These are phyloP conservation scores for Philopedon plagiatum DNA, from an alignment of 2,888 invertebrate species.

Conservation along the genomic window DNA sequence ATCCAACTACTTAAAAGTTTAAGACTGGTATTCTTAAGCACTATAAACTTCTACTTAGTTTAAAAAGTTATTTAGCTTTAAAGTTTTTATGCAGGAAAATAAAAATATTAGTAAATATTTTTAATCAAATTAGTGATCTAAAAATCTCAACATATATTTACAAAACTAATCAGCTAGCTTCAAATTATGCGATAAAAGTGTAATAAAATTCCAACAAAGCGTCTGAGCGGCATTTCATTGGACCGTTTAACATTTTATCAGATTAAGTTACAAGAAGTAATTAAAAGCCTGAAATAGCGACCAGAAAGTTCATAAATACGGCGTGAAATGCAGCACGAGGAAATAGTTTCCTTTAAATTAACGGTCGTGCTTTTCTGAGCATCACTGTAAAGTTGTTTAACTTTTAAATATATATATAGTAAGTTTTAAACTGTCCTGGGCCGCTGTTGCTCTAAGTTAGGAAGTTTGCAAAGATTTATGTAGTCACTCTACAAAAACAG, in stretches of 20 bases:
- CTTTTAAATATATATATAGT: conserved; percentile 22
- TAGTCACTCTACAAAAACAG: not conserved
- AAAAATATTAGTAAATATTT: not conserved
- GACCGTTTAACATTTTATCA: conserved; percentile 50
- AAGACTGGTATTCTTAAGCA: too few species aligned
- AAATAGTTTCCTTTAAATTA: conserved; percentile 49
- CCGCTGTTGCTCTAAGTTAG: not conserved
- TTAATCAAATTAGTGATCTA: not conserved
- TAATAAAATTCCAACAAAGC: conserved; percentile 47
- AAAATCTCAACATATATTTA: conserved; percentile 22
- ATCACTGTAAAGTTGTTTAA: conserved; percentile 28
- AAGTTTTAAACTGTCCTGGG: conserved; percentile 1
- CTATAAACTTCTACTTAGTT: too few species aligned
- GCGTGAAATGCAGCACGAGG: conserved; percentile 44
- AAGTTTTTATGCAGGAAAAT: not conserved
- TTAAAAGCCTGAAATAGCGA: conserved; percentile 50
- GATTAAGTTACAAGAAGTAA: conserved; percentile 52
- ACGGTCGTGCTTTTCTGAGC: conserved; percentile 30
- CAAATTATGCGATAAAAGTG: conserved; percentile 48
- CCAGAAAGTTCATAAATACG: conserved; percentile 49
- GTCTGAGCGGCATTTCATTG: conserved; percentile 44
- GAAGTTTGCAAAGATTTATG: conserved; percentile 5
- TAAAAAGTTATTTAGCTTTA: too few species aligned
- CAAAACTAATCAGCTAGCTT: conserved; percentile 26
- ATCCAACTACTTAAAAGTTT: too few species aligned